Conservation (phyloP, 2,113 vertebrate species). For the Dasypus novemcinctus region DNA sequence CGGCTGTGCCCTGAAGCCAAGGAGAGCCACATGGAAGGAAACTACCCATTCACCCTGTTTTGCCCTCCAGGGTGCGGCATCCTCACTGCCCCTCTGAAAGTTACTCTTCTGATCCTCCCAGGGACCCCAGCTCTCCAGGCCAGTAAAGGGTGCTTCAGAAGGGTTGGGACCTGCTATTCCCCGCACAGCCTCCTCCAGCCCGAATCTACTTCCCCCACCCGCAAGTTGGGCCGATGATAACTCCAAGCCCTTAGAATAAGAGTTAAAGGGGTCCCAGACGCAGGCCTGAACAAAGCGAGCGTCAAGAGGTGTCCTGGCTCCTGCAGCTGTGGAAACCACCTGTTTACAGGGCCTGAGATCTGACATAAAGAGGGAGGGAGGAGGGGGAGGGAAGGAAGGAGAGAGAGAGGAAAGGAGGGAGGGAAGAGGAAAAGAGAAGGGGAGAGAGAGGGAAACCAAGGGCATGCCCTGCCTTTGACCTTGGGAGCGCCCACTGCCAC, state of each 20-base stretch:
- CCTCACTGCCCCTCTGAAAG: rapidly evolving
- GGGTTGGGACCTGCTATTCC: neutral
- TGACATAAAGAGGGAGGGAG: too few species aligned
- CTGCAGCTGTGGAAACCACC: too few species aligned
- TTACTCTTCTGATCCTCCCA: neutral
- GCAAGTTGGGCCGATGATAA: too few species aligned
- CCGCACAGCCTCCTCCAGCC: neutral
- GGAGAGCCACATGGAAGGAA: rapidly evolving
- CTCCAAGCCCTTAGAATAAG: rapidly evolving
- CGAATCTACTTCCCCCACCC: neutral
- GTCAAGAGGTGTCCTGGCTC: too few species aligned
- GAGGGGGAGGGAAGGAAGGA: too few species aligned
- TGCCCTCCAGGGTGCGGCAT: rapidly evolving
- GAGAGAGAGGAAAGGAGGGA: too few species aligned
- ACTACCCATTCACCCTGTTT: too few species aligned
- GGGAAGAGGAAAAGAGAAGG: too few species aligned
- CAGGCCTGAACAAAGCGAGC: too few species aligned
- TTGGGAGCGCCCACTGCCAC: neutral
- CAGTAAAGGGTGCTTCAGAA: rapidly evolving
- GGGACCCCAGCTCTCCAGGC: rapidly evolving
- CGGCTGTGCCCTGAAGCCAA: rapidly evolving
- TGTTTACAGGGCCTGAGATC: too few species aligned
- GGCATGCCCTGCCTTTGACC: too few species aligned
- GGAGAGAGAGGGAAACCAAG: too few species aligned
- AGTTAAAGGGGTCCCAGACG: rapidly evolving